Evolutionary conservation across 2,113 vertebrate genomes (phyloP).

Genomic region (Melanotaenia duboulayi): DNA sequence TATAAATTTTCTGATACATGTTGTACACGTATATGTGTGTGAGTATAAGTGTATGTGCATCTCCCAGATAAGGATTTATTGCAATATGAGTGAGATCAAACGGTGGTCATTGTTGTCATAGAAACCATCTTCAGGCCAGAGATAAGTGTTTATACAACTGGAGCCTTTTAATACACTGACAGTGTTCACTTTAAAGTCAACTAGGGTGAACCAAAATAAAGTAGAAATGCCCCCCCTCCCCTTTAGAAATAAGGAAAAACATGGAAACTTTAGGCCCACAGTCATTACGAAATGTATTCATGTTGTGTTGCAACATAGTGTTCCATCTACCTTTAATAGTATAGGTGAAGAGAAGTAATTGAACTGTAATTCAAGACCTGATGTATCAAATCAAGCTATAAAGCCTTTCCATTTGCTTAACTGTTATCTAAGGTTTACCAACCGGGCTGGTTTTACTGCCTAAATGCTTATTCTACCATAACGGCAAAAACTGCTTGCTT

Average conservation of each 20-base stretch:
- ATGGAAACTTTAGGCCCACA: no score
- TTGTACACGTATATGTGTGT: neutral
- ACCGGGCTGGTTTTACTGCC: slow-evolving; percentile 8
- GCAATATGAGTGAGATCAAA: slow-evolving; percentile 30
- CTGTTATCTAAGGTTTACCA: slow-evolving; percentile 10
- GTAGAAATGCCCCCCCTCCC: neutral
- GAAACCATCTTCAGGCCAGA: slow-evolving; percentile 26
- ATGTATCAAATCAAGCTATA: neutral
- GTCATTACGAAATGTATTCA: neutral
- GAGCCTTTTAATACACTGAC: neutral
- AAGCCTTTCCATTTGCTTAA: slow-evolving; percentile 1
- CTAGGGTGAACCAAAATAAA: neutral
- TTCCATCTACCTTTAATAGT: neutral
- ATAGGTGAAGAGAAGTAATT: slow-evolving; percentile 1
- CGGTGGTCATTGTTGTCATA: slow-evolving; percentile 26
- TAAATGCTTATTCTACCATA: neutral
- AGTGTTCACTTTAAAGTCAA: neutral
- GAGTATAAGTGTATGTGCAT: neutral
- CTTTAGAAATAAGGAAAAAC: neutral
- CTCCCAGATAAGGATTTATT: slow-evolving; percentile 11
- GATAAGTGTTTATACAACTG: neutral
- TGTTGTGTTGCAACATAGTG: neutral
- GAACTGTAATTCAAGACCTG: slow-evolving; percentile 3
- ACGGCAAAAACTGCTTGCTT: neutral
- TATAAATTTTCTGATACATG: slow-evolving; percentile 3